Conservation (phyloP, 2,797 vertebrate genomes). For the Mastacembelus armatus region DNA sequence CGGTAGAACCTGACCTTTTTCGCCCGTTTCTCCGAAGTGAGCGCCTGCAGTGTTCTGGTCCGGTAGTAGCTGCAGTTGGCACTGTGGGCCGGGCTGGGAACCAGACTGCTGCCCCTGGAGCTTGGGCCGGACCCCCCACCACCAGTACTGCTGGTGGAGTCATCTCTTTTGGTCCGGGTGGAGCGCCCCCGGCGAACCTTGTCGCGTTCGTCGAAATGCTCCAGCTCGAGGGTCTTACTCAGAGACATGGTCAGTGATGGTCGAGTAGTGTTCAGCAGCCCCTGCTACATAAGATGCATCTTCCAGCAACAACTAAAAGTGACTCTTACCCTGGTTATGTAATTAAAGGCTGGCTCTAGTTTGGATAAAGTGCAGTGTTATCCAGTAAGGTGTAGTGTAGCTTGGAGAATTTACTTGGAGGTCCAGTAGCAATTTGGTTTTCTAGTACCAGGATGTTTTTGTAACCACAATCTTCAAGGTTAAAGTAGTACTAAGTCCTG, state of each 20-base stretch:
- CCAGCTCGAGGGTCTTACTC: slow-evolving; percentile 91
- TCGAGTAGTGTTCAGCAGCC: background rate
- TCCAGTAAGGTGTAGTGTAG: background rate
- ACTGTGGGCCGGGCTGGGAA: slow-evolving; percentile 96
- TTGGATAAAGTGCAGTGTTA: background rate
- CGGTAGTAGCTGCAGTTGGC: slow-evolving; percentile 98
- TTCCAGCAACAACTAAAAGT: background rate
- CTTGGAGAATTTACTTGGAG: background rate
- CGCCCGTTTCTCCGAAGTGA: slow-evolving; percentile 95
- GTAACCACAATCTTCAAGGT: background rate
- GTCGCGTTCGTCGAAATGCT: slow-evolving; percentile 96
- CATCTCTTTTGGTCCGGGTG: slow-evolving; percentile 70
- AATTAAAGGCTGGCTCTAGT: background rate
- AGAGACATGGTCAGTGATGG: slow-evolving; percentile 74
- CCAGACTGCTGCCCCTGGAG: slow-evolving; percentile 92
- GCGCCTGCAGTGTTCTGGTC: slow-evolving; percentile 96
- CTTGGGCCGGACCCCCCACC: slow-evolving; percentile 83
- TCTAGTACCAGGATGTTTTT: background rate
- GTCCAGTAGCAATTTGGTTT: background rate
- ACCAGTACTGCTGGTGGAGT: slow-evolving; percentile 65
- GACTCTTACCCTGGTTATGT: background rate
- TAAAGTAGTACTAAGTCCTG: background rate
- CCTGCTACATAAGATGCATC: slow-evolving; percentile 25
- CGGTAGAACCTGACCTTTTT: slow-evolving; percentile 98
- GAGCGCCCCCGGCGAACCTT: slow-evolving; percentile 87